Base-by-base conservation (phyloP, 2,888 invertebrate species). In the Thymelicus lineola region DNA sequence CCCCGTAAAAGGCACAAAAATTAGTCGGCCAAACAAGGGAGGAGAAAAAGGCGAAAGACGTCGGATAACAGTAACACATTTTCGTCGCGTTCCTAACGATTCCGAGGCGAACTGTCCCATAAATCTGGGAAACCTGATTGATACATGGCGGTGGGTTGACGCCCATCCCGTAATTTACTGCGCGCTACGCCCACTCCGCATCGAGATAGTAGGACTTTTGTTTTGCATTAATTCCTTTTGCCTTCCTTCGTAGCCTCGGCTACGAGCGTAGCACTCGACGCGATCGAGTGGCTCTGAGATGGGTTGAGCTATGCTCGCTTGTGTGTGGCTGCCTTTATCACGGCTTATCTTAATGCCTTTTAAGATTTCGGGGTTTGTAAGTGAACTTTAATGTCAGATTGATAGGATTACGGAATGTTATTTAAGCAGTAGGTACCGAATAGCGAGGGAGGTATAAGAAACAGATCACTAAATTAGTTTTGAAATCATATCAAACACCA, bases 141-240 rank as follows among this genome's bases (percentile, higher is more conserved):
- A 94, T 94, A 94, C 94, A 94, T 91, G 93, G 93, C 92, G 90
- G 90, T 88, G 85, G 91, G 94, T 92, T 94, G 94, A 94, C 94
- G 94, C 94, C 94, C 94, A 95, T 94, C 91, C 90, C 90, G 95
- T 95, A 95, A 95, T 94, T 95, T 95, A 95, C 93, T 95, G 95
- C 94, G 95, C 94, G 86, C 94, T 93, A 85, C 92, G 91, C 95
- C 94, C 95, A 92, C 94, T 92, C 80, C 84, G 92, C 93, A 85
- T 86, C 94, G 91, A 87, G 92, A 91, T 92, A 90, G 82, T 85
- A 83, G 79, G 87, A 91, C 92, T 92, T 93, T 93, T 93, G 93
- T 93, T 93, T 93, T 91, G 93, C 93, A 93, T 93, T 93, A 92
- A 92, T 93, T 91, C 90, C 89, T 88, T 88, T 87, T 86, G 82